A percentile compares a stretch with the other conserved stretches of the same genome.
These are phyloP conservation scores for Anagrus nilaparvatae DNA, from an alignment of 1,140 invertebrate species.

Conservation along the genomic window DNA sequence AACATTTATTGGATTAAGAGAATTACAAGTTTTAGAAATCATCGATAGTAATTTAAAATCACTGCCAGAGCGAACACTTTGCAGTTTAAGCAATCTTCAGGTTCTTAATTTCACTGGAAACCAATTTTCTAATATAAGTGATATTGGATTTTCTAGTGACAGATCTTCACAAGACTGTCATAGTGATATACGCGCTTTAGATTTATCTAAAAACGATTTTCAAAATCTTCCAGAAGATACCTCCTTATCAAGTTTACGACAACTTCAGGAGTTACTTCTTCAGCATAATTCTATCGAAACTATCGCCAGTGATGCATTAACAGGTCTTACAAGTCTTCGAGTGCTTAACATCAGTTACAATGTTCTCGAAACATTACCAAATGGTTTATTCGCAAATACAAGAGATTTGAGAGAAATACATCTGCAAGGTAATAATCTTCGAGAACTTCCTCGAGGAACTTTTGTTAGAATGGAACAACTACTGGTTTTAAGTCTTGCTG, in stretches of 20 bases:
- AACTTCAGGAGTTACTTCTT: constrained; percentile 65
- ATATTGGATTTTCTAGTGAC: constrained; percentile 54
- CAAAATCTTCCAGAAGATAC: constrained; percentile 58
- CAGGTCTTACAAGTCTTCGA: constrained; percentile 61
- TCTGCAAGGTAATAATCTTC: constrained; percentile 69
- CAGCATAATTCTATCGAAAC: constrained; percentile 77
- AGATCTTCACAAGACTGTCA: constrained; percentile 37
- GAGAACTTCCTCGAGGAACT: constrained; percentile 66
- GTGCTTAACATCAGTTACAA: constrained; percentile 80
- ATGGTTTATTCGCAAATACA: constrained; percentile 65
- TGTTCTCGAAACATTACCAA: constrained; percentile 62
- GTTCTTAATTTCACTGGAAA: constrained; percentile 76
- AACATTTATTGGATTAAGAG: constrained; percentile 60
- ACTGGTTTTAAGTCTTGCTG: constrained; percentile 73
- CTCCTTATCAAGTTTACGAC: constrained; percentile 57
- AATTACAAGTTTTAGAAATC: constrained; percentile 69
- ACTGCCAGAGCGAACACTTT: constrained; percentile 64
- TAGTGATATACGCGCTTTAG: constrained; percentile 58
- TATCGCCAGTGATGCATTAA: constrained; percentile 64
- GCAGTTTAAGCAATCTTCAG: constrained; percentile 65
- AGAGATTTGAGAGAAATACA: constrained; percentile 73
- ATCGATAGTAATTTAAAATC: constrained; percentile 70
- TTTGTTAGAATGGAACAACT: constrained; percentile 77
- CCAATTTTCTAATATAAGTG: constrained; percentile 59
- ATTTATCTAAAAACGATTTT: constrained; percentile 71